Conservation (phyloP, 2,888 invertebrate genomes). For the Eumerus sabulonum region DNA sequence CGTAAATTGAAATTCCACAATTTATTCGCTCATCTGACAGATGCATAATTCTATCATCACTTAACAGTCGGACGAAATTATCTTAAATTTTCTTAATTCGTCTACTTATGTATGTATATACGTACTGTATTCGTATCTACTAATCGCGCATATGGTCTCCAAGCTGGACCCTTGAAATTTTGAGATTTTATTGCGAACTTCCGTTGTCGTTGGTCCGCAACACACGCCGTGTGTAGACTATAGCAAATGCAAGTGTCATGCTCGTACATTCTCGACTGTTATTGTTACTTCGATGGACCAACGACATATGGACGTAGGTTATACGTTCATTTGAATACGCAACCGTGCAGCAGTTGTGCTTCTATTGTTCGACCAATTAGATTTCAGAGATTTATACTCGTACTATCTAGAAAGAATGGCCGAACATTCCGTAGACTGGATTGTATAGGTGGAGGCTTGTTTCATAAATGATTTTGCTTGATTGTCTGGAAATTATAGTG, state of each 20-base stretch:
- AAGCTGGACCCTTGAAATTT: constrained; percentile 42
- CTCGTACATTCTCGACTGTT: no score
- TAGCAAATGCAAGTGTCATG: constrained; percentile 21
- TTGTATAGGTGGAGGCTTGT: constrained; percentile 5
- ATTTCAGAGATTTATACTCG: constrained; percentile 23
- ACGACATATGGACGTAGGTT: no score
- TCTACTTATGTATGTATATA: neutral
- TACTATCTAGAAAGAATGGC: constrained; percentile 30
- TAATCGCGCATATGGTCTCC: no score
- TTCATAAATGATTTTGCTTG: no score
- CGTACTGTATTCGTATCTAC: no score
- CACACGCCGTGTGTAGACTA: neutral
- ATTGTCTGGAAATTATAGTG: no score
- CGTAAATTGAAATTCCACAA: constrained; percentile 14
- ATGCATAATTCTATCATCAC: constrained; percentile 24
- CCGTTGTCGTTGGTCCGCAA: constrained; percentile 13
- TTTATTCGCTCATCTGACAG: neutral
- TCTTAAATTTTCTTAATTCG: constrained; percentile 31
- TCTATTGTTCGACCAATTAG: constrained; percentile 35
- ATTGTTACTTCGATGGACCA: no score
- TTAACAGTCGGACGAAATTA: neutral
- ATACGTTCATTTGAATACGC: constrained; percentile 18
- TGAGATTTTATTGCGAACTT: constrained; percentile 46
- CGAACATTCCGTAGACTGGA: no score
- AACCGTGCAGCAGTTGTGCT: constrained; percentile 18